A percentile compares a stretch with the other conserved stretches of the same genome.
phyloP scores from a whole-genome alignment of 1,140 invertebrate genomes.

The Lordiphosa collinella region DNA sequence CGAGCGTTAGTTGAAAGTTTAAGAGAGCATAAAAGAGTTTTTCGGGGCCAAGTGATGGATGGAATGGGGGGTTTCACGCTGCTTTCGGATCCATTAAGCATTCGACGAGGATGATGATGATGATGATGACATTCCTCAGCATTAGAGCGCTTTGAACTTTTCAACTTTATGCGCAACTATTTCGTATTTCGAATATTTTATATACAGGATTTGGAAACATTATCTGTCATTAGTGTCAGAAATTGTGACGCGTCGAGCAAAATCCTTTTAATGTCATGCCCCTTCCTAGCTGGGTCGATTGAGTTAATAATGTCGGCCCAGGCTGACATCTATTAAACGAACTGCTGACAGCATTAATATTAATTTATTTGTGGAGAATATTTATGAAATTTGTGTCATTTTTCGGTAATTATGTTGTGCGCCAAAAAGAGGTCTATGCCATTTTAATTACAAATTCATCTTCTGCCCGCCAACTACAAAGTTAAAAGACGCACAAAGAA shows the following conservation, averaged over 20 bases:
- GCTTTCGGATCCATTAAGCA: slow-evolving; percentile 58
- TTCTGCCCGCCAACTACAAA: slow-evolving; percentile 16
- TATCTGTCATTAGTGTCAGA: slow-evolving; percentile 70
- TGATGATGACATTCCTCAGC: slow-evolving; percentile 24
- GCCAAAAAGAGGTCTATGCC: slow-evolving; percentile 34
- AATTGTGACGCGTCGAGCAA: slow-evolving; percentile 18
- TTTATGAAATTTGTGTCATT: slow-evolving; percentile 42
- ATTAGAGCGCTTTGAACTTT: slow-evolving; percentile 39
- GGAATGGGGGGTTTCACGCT: slow-evolving; percentile 20
- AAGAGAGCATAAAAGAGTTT: slow-evolving; percentile 26
- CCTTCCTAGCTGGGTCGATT: slow-evolving; percentile 41
- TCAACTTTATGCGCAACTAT: slow-evolving; percentile 36
- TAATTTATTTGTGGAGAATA: slow-evolving; percentile 54
- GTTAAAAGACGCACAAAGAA: slow-evolving; percentile 31
- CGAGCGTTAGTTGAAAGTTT: slow-evolving; percentile 42
- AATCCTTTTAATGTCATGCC: slow-evolving; percentile 58
- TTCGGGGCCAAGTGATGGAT: slow-evolving; percentile 21
- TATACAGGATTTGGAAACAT: slow-evolving; percentile 31
- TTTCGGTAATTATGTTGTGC: slow-evolving; percentile 46
- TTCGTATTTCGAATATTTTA: slow-evolving; percentile 48
- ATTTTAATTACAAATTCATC: slow-evolving; percentile 54
- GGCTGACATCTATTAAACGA: slow-evolving; percentile 42
- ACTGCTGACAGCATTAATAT: slow-evolving; percentile 61
- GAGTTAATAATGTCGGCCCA: slow-evolving; percentile 42
- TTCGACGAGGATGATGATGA: slow-evolving; percentile 20